These are phyloP conservation scores for Ceratoteleas bidentatus DNA, from an alignment of 1,140 invertebrate genomes.

Conservation along the genomic window DNA sequence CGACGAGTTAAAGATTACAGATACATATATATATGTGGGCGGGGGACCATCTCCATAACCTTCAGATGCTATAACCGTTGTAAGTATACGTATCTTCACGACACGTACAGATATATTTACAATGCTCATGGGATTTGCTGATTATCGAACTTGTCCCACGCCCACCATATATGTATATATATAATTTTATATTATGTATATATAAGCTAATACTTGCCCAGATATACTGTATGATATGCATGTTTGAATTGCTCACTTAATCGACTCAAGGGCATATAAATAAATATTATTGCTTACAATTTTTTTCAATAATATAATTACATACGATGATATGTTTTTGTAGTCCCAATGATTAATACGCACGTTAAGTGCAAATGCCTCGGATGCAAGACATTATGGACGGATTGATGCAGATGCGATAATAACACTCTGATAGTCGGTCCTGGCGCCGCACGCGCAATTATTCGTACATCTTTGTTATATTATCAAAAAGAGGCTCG, in stretches of 20 bases:
- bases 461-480: constrained; percentile 16
- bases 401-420: constrained; percentile 79
- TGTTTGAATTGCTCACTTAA: constrained; percentile 72
- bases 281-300: constrained; percentile 80
- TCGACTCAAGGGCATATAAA: constrained; percentile 78
- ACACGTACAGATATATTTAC: constrained; percentile 32
- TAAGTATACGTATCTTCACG: too few species aligned
- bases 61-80: too few species aligned
- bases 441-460: constrained; percentile 18
- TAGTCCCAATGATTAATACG: constrained; percentile 82
- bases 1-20: constrained; percentile 77
- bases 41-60: background rate
- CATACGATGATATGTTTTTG: constrained; percentile 82
- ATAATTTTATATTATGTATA: constrained; percentile 65
- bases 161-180: constrained; percentile 55
- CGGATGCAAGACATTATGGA: constrained; percentile 79
- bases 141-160: too few species aligned
- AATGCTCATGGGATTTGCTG: too few species aligned
- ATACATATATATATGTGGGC: constrained; percentile 72
- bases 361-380: constrained; percentile 80
- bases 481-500: too few species aligned
- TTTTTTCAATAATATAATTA: constrained; percentile 75
- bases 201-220: constrained; percentile 80
- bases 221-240: constrained; percentile 80
- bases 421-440: constrained; percentile 74